These are phyloP conservation scores for Aethina tumida DNA, from an alignment of 1,140 invertebrate species.

Conservation along the genomic window DNA sequence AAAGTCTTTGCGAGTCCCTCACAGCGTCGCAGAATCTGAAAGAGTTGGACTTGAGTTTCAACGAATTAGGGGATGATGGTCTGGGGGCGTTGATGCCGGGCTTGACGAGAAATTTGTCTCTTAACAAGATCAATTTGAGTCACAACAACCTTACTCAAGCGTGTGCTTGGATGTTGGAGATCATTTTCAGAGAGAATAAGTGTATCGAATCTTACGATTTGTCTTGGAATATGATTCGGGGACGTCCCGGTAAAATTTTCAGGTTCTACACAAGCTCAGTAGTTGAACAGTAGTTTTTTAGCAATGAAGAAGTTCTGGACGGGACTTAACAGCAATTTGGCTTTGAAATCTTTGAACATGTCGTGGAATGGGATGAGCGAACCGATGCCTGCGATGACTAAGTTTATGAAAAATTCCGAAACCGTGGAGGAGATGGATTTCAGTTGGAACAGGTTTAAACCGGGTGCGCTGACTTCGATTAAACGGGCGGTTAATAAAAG, in stretches of 20 bases:
- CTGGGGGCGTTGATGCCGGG: constrained; percentile 28
- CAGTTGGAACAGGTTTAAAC: constrained; percentile 26
- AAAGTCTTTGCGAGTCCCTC: constrained; percentile 30
- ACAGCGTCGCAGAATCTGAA: constrained; percentile 26
- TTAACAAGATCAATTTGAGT: constrained; percentile 34
- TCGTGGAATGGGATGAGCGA: constrained; percentile 28
- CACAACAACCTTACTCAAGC: constrained; percentile 37
- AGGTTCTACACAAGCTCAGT: not conserved
- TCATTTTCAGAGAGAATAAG: constrained; percentile 35
- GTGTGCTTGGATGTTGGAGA: constrained; percentile 30
- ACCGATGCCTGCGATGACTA: constrained; percentile 10
- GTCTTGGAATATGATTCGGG: constrained; percentile 39
- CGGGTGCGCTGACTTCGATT: constrained; percentile 8
- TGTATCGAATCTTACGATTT: constrained; percentile 37
- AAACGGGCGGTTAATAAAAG: constrained; percentile 26
- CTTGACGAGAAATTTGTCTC: constrained; percentile 30
- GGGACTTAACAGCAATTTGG: constrained; percentile 14
- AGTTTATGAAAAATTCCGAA: constrained; percentile 20
- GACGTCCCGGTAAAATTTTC: constrained; percentile 18
- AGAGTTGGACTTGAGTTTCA: constrained; percentile 35
- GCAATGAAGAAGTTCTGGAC: constrained; percentile 19
- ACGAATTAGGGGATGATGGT: constrained; percentile 36
- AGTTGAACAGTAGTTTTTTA: constrained; percentile 11
- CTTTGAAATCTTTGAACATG: constrained; percentile 21
- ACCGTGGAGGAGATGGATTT: constrained; percentile 24